Percentiles rank a stretch among this genome's conserved stretches.
These are phyloP conservation scores for Drosophila percnosoma DNA, from an alignment of 2,888 invertebrate species.

Conservation along the genomic window DNA sequence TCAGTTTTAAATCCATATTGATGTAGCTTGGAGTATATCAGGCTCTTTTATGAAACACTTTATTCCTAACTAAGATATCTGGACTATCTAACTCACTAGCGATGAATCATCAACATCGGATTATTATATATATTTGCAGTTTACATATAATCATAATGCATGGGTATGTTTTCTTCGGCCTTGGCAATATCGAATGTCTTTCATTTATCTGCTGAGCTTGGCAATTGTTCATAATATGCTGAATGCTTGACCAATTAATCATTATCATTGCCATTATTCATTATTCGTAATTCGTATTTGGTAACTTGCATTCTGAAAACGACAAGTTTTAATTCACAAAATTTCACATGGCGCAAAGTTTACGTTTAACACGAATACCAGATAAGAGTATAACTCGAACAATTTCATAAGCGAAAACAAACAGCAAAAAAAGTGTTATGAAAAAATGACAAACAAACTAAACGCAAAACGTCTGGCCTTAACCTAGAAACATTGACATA, in stretches of 20 bases:
- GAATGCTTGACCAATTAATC: constrained; percentile 32
- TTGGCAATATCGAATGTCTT: background rate
- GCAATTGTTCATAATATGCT: constrained; percentile 12
- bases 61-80: background rate
- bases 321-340: constrained; percentile 50
- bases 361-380: constrained; percentile 43
- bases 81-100: background rate
- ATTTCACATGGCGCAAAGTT: constrained; percentile 34
- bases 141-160: background rate
- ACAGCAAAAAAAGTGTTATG: background rate
- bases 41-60: background rate
- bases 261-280: constrained; percentile 6
- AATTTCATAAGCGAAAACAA: constrained; percentile 33
- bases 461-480: constrained; percentile 23
- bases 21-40: background rate
- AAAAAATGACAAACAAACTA: constrained; percentile 3
- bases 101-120: background rate
- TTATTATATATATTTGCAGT: background rate
- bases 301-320: constrained; percentile 8
- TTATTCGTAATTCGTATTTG: constrained; percentile 19
- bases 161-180: background rate
- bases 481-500: constrained; percentile 16
- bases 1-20: background rate
- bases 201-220: constrained; percentile 27
- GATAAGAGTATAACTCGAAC: constrained; percentile 24